Evolutionary conservation across 1,140 invertebrate genomes (phyloP), one percentile per base, ranked within the genome.

Genomic region (Neotoxoptera formosana): DNA sequence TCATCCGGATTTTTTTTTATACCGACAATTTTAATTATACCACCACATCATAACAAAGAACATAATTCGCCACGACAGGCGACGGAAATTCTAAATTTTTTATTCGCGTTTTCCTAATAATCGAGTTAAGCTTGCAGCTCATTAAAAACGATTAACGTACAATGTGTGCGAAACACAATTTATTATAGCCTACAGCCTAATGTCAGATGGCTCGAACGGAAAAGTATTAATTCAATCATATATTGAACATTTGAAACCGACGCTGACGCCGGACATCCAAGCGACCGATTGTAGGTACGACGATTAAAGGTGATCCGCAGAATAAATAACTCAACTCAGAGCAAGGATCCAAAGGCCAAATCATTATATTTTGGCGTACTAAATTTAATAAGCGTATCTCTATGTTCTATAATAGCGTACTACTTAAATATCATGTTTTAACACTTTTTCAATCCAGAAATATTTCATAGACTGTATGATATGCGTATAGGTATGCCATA

Each of bases 1-100:
- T 30, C n/a, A 76, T 76, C 60, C 60, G n/a, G 60, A 76, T 67
- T n/a, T 76, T 76, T 60, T 60, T 76, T 76, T 76, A 30, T 76
- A 76, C 14, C n/a, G 14, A 76, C 60, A 76, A 34, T n/a, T 7
- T n/a, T 34, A n/a, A 76, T 76, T 76, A n/a, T 76, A 14, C 30
- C 14, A 1, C 9, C 60, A 76, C 60, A 76, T n/a, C 30, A 67
- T 67, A n/a, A n/a, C 30, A 67, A 67, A 67, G 1, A 17, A 14
- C 4, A 30, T n/a, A 9, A 76, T 76, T n/a, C 17, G 14, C n/a
- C 6, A 14, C n/a, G 60, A 34, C 60, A 76, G 14, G 7, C 14
- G 30, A 76, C n/a, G 30, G 30, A 76, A 76, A n/a, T 17, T n/a
- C 1, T n/a, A 76, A 76, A 76, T 34, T 14, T 17, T n/a, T 76